Base-by-base conservation (phyloP, 2,888 invertebrate genomes). In the Abscondita cerata region DNA sequence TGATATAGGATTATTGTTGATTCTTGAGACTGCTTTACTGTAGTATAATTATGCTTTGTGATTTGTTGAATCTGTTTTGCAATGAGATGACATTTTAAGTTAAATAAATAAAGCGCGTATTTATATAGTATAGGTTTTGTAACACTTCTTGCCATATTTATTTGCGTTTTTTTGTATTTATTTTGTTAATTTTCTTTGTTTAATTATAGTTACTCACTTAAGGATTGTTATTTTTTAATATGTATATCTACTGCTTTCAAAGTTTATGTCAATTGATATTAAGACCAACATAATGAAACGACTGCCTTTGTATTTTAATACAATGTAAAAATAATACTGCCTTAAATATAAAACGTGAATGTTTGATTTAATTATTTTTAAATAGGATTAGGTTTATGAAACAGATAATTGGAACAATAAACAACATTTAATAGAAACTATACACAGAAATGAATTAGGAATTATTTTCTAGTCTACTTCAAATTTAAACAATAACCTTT, bases 221-320 rank as follows among this genome's bases (percentile, higher is more conserved):
- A 13, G 11, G 15, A 44, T 44, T 44, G 44, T 44, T 44, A 44
- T 44, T 18, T 6, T 36, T 36, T 36, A 9, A 36, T 36, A 36
- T 36, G 36, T 36, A 36, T 36, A 36, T 36, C 9, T 36, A 36
- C 36, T 6, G 19, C 18, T 15, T 44, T 16, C n/a, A 44, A 15
- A 44, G 16, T 44, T 40, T 40, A 40, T 40, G 40, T 40, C 44
- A 44, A 44, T 18, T 44, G 16, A 15, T 44, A 19, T 44, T 44
- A 25, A 44, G 44, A 44, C 44, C 44, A 44, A 44, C 18, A 18
- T 36, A 44, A 44, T 44, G n/a, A 44, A 44, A 44, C 18, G 44
- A 44, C 44, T 44, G 44, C 44, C 44, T 44, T 44, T 44, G 44
- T 44, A 44, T 44, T 44, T 44, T 44, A 44, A 44, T 44, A 44